phyloP scores from a whole-genome alignment of 2,888 invertebrate species.

The Cotesia congregata region DNA sequence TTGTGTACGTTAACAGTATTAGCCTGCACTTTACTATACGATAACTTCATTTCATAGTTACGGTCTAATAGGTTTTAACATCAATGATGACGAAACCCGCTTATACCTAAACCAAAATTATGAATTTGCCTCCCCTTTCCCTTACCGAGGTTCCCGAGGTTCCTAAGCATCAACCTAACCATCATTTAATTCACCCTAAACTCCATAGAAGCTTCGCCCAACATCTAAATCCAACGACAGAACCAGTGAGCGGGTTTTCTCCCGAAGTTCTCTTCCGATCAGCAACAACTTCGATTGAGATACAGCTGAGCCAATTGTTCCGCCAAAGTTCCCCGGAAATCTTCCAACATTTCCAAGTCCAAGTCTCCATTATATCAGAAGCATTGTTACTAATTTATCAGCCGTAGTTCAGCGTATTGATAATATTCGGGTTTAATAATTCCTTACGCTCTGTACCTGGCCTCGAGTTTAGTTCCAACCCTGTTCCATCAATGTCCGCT shows the following conservation, averaged over 20 bases:
- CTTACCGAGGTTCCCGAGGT: too few species aligned
- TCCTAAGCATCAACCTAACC: too few species aligned
- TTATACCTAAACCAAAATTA: constrained; percentile 33
- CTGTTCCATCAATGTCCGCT: background rate
- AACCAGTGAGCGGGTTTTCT: background rate
- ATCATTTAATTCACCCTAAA: too few species aligned
- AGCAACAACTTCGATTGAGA: constrained; percentile 34
- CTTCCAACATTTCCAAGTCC: background rate
- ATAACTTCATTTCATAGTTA: constrained; percentile 62
- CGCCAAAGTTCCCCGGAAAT: background rate
- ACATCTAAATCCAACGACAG: too few species aligned
- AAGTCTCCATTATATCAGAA: background rate
- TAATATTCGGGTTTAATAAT: background rate
- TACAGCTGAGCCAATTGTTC: constrained; percentile 13
- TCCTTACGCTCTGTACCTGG: background rate
- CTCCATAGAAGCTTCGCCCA: too few species aligned
- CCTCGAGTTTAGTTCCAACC: background rate
- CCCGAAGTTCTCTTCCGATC: constrained; percentile 41
- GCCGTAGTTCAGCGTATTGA: background rate
- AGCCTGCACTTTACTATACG: constrained; percentile 68
- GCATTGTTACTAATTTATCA: background rate
- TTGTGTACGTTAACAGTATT: constrained; percentile 61
- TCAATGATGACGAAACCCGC: constrained; percentile 42
- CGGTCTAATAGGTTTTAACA: constrained; percentile 23
- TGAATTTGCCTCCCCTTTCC: constrained; percentile 16